These are phyloP conservation scores for Thymelicus acteon DNA, from an alignment of 2,888 invertebrate genomes.

Conservation along the genomic window DNA sequence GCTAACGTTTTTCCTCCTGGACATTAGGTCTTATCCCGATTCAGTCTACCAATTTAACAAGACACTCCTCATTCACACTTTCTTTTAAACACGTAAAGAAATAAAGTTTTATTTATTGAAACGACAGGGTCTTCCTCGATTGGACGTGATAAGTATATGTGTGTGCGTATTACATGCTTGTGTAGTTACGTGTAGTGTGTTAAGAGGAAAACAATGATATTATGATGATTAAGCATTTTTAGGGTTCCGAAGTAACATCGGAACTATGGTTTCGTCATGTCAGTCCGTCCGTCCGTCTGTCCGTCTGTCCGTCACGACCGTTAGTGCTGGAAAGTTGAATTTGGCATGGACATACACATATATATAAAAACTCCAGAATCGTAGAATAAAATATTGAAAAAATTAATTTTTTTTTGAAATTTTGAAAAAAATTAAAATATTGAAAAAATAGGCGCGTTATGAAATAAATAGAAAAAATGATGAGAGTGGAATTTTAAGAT, in stretches of 20 bases:
- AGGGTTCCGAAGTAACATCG: not conserved
- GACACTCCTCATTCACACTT: slow-evolving; percentile 30
- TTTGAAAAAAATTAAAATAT: too few species aligned
- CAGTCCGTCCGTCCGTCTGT: too few species aligned
- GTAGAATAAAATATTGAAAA: too few species aligned
- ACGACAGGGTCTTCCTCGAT: slow-evolving; percentile 1
- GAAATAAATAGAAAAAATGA: too few species aligned
- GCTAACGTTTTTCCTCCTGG: slow-evolving; percentile 10
- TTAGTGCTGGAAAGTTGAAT: too few species aligned
- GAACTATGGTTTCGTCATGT: too few species aligned
- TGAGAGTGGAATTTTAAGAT: too few species aligned
- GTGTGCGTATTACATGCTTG: not conserved
- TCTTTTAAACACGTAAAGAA: slow-evolving; percentile 10
- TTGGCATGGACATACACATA: too few species aligned
- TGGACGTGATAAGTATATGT: slow-evolving; percentile 1
- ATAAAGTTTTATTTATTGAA: slow-evolving; percentile 16
- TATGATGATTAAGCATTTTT: slow-evolving; percentile 2
- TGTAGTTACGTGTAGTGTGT: slow-evolving; percentile 23
- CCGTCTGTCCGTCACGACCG: too few species aligned
- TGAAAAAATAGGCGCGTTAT: too few species aligned
- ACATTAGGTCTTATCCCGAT: slow-evolving; percentile 17
- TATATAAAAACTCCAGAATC: too few species aligned
- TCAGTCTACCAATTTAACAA: slow-evolving; percentile 27
- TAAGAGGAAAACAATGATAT: slow-evolving; percentile 20
- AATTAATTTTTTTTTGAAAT: too few species aligned